A percentile compares a stretch with the other conserved stretches of the same genome.
These are phyloP conservation scores for Argentina silus DNA, from an alignment of 2,797 vertebrate species.

Conservation along the genomic window DNA sequence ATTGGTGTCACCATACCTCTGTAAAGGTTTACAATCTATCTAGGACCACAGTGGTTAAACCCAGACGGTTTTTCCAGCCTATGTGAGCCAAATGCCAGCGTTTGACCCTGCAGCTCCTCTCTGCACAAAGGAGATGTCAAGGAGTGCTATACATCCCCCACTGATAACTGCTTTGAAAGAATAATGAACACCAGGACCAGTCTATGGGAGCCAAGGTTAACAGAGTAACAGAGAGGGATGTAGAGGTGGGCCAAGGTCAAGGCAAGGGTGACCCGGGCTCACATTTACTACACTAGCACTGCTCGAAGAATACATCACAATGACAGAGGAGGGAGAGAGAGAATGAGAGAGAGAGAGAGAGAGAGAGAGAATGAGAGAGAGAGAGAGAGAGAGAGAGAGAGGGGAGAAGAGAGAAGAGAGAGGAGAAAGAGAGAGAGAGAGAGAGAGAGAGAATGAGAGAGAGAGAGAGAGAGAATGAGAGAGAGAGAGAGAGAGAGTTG, in stretches of 20 bases:
- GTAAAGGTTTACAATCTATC: not conserved
- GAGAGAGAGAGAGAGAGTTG: not conserved
- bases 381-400: not conserved
- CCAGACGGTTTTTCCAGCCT: not conserved
- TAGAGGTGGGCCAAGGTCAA: constrained; percentile 24
- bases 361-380: not conserved
- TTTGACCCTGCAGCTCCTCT: not conserved
- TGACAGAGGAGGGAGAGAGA: not conserved
- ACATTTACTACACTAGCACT: constrained; percentile 4
- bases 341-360: constrained; percentile 25
- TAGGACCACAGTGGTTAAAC: not conserved
- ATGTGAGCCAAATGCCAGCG: constrained; percentile 4
- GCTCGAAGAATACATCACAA: constrained; percentile 27
- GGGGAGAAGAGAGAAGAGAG: constrained; percentile 21
- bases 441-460: not conserved
- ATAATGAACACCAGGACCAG: not conserved
- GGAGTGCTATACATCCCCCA: not conserved
- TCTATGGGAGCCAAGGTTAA: constrained; percentile 13
- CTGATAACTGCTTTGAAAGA: not conserved
- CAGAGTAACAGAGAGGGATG: not conserved
- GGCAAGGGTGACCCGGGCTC: constrained; percentile 11
- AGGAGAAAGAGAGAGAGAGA: constrained; percentile 3
- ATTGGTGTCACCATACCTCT: not conserved
- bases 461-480: constrained; percentile 25
- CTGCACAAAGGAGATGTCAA: not conserved